A percentile compares a stretch with the other conserved stretches of the same genome.
phyloP scores from a whole-genome alignment of 2,888 invertebrate species.

The Tachina grossa region DNA sequence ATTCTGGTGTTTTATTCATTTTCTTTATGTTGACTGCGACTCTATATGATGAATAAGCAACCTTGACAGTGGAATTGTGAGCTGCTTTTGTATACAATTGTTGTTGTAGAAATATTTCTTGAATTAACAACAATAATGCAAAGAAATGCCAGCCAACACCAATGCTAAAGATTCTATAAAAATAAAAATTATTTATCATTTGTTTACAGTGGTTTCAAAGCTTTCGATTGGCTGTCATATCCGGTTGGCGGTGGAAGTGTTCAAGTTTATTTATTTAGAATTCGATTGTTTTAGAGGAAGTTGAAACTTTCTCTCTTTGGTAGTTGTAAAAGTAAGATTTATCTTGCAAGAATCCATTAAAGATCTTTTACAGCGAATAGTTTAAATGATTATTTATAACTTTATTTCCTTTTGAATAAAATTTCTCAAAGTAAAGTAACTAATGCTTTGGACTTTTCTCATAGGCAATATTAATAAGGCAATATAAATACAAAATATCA shows the following conservation, averaged over 20 bases:
- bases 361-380: background rate
- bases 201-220: constrained; percentile 59
- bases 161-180: constrained; percentile 32
- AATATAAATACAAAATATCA: no score
- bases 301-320: background rate
- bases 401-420: background rate
- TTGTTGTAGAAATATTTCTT: constrained; percentile 35
- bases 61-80: constrained; percentile 62
- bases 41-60: constrained; percentile 65
- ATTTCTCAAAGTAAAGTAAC: background rate
- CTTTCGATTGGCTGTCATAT: constrained; percentile 35
- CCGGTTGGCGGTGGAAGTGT: constrained; percentile 24
- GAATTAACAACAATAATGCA: constrained; percentile 46
- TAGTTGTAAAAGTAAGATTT: background rate
- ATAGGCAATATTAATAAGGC: no score
- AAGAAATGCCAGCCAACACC: constrained; percentile 25
- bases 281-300: background rate
- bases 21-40: constrained; percentile 59
- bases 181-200: constrained; percentile 53
- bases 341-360: background rate
- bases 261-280: background rate
- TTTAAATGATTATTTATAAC: background rate
- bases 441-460: background rate
- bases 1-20: constrained; percentile 20
- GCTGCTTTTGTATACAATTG: constrained; percentile 18